phyloP scores from a whole-genome alignment of 2,888 invertebrate species.

The Drosophila prolongata region DNA sequence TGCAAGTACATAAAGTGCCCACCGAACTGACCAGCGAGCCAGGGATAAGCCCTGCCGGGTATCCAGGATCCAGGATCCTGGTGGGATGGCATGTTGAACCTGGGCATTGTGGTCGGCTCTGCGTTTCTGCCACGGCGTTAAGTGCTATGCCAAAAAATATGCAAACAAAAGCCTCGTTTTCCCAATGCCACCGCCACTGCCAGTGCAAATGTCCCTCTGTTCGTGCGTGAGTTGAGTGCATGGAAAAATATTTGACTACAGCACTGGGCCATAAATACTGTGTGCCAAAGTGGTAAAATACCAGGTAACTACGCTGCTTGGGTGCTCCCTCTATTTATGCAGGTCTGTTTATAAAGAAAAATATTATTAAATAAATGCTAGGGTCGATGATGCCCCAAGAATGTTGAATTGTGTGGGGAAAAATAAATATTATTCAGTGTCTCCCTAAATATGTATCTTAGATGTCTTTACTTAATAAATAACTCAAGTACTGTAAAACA shows the following conservation, averaged over 20 bases:
- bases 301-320: background rate
- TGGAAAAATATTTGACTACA: conserved; percentile 50
- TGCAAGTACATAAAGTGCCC: conserved; percentile 50
- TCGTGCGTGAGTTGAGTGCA: conserved; percentile 49
- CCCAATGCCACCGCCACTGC: conserved; percentile 22
- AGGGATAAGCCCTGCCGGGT: conserved; percentile 39
- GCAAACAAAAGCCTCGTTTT: conserved; percentile 48
- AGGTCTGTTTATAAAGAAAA: background rate
- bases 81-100: conserved; percentile 23
- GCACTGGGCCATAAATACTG: conserved; percentile 33
- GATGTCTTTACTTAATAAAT: background rate
- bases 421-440: background rate
- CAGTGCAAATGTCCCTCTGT: conserved; percentile 8
- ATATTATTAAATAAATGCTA: conserved; percentile 1
- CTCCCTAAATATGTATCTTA: background rate
- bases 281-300: conserved; percentile 13
- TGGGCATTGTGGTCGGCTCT: conserved; percentile 58
- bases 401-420: background rate
- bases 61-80: conserved; percentile 15
- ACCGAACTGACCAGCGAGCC: conserved; percentile 32
- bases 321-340: background rate
- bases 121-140: conserved; percentile 42
- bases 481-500: background rate
- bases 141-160: conserved; percentile 57
- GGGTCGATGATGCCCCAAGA: background rate